Base-by-base conservation (phyloP, 1,140 invertebrate species). In the Drosophila bocki region DNA sequence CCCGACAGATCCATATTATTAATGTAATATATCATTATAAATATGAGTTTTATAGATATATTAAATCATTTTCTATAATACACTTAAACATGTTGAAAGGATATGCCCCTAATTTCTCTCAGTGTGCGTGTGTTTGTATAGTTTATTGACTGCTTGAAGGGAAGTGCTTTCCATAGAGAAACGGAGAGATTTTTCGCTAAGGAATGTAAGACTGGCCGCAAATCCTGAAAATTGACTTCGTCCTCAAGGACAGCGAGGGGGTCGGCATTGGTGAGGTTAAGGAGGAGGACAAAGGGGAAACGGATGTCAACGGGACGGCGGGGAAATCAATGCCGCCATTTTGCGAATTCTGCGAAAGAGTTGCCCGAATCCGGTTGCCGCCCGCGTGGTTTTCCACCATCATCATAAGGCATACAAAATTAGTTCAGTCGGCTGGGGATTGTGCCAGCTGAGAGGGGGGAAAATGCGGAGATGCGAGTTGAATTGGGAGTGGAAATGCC, bases 161-260 rank as follows among this genome's bases (percentile, higher is more conserved):
- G 90, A 91, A 91, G 90, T 91, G 85, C 82, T 90, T 91, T 91
- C 79, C 80, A 64, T 70, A 80, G 85, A 90, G 90, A 91, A 72
- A 72, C 69, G 67, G 54, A 72, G 69, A 72, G 69, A 72, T 72
- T 91, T 88, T 91, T 68, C 70, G 74, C 80, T 83, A 82, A 91
- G 71, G 83, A 91, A 91, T 83, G 80, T 86, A 91, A 81, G 87
- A 81, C 86, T 80, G 75, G 69, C 82, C 74, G 87, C 80, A 91
- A 91, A 91, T 91, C 87, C 87, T 91, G 87, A 91, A 91, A 91
- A 91, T 91, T 91, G 87, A 91, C 87, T 84, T 91, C 75, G 59
- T 74, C 44, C 78, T 72, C 67, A 74, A 74, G 68, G 70, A 74
- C 70, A 72, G 37, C 22, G 13, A 22, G 4, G 22, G 22, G 19